Evolutionary conservation across 1,140 invertebrate species (phyloP), one percentile per base, ranked within the genome.

Genomic region (Dendroctonus valens): DNA sequence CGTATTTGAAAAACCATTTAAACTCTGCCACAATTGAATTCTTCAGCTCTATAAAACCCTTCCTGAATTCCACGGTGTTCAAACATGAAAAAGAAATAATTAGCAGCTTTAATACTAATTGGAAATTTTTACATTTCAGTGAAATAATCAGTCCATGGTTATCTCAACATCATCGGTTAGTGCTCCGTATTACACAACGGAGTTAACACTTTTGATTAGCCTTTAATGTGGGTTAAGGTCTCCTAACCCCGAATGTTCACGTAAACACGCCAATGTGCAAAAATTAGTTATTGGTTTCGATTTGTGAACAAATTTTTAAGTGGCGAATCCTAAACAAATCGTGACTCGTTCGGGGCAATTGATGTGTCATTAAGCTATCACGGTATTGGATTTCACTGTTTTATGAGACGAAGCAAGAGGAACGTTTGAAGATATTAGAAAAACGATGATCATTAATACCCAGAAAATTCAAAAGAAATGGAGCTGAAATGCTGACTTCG

Each of bases 161-260:
- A 65, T 65, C 52, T 57, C 14, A 41, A 49, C 40, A 38, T 55
- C 50, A 61, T 55, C 26, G 51, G 59, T n/a, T 59, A 44, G n/a
- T 42, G 48, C 48, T 38, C 12, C 5, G 50, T 49, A 7, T 55
- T 55, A 55, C 53, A 55, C 53, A 55, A 63, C 50, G 42, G 5
- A 53, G 37, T 52, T 49, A 14, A 44, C 40, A 44, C 15, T 8
- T 44, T 26, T 58, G 48, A 52, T 63, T 63, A 61, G 38, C 39
- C 11, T 39, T 38, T 46, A 15, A 53, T 63, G 50, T 65, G 62
- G 62, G 62, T 65, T 58, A 65, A 65, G 62, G 52, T 3, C 62
- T 12, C 50, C 50, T 52, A 15, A 26, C 50, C 8, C 37, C 12
- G 9, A 12, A 14, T 52, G 8, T 52, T 26, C 50, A 26, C 15